phyloP scores from a whole-genome alignment of 2,113 vertebrate genomes.

The Eublepharis macularius region DNA sequence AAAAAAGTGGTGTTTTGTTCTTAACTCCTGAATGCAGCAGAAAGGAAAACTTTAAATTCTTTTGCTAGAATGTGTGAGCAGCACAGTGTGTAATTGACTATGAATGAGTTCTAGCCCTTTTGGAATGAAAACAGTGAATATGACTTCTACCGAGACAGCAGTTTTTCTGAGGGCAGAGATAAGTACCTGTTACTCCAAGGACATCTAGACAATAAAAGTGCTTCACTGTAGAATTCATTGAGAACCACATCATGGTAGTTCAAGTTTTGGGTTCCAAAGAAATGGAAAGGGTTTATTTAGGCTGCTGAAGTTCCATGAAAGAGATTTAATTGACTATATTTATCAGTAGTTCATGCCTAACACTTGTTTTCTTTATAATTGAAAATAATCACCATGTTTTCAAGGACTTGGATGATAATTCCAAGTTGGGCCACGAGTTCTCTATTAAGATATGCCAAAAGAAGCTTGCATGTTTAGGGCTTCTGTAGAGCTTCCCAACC shows the following conservation, averaged over 20 bases:
- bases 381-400: not conserved
- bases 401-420: not conserved
- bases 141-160: not conserved
- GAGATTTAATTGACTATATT: not conserved
- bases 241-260: not conserved
- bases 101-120: not conserved
- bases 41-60: not conserved
- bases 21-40: not conserved
- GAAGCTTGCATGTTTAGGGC: not conserved
- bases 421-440: not conserved
- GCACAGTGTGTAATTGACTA: not conserved
- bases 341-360: not conserved
- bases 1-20: not conserved
- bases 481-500: not conserved
- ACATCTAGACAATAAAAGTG: not conserved
- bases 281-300: not conserved
- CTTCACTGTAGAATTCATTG: not conserved
- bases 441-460: not conserved
- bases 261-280: not conserved
- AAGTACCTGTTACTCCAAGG: not conserved
- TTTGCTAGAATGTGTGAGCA: not conserved
- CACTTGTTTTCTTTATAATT: not conserved
- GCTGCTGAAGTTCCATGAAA: not conserved
- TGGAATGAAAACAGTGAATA: constrained; percentile 2
- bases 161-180: not conserved